Evolutionary conservation across 2,113 vertebrate species (phyloP), one percentile per base, ranked within the genome.

Genomic region (Siphamia tubifer): DNA sequence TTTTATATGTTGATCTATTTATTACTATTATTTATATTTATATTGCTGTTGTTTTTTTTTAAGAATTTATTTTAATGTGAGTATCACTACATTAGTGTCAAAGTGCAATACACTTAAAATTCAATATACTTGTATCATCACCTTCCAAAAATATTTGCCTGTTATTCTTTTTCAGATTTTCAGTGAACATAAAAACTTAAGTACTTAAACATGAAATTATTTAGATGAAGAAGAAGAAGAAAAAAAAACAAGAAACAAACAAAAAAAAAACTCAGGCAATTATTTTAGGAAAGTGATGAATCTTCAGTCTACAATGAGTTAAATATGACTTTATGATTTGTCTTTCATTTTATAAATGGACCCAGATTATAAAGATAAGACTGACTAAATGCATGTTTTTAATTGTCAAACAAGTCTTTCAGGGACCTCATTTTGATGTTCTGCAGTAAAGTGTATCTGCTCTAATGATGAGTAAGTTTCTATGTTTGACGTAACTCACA

Each of bases 31-130:
- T 84, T 80, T 82, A 77, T 56, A 28, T 11, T 1, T 0, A 10
- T 48, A 1, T 40, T 58, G 30, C 12, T 53, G 19, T 52, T 52
- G 73, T 57, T 44, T 52, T 75, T 57, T 44, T 45, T 24, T 36
- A 4, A 0, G 31, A 20, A 32, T 63, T 4, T 71, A 49, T 81
- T 68, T 28, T 28, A 4, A 71, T 66, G 65, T 71, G 71, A 56
- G 63, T 69, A 58, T 40, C 86, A 91, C 89, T 91, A 90, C 84
- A 73, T 82, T 74, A 24, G 31, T 76, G 48, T 58, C 52, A 19
- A 76, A n/a, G 81, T 89, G 69, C 77, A 86, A 82, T 82, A 63
- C 20, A 55, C 45, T 73, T 45, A 19, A 23, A 17, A 4, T 48
- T 62, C 25, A 53, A 7, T 15, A 10, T 45, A 6, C 25, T 17